Percentiles rank a stretch among this genome's conserved stretches.
Conservation (phyloP, 1,140 invertebrate genomes). For the Cotesia vestalis region DNA sequence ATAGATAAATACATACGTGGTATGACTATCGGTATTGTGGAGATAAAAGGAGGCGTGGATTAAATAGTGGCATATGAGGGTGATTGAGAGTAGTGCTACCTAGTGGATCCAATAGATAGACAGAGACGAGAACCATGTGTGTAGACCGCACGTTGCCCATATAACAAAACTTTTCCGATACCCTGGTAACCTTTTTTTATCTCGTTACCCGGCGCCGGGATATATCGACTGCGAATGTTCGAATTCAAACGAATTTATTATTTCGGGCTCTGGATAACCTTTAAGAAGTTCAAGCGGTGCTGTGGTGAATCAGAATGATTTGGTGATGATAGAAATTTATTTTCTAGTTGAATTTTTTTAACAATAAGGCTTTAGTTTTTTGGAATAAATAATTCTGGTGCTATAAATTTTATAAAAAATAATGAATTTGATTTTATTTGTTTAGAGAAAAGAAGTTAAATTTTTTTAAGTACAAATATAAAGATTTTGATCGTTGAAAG, state of each 20-base stretch:
- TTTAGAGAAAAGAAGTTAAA: no score
- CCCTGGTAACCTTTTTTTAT: slow-evolving; percentile 8
- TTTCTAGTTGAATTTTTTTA: no score
- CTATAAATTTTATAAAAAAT: no score
- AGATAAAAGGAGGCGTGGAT: no score
- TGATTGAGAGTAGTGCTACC: slow-evolving; percentile 10
- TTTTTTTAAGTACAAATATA: no score
- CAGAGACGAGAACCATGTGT: slow-evolving; percentile 5
- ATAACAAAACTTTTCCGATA: slow-evolving; percentile 27
- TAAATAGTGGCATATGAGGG: not conserved
- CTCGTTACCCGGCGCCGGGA: not conserved
- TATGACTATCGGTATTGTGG: not conserved
- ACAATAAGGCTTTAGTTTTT: no score
- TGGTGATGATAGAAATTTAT: no score
- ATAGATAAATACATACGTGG: not conserved
- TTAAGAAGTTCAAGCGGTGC: not conserved
- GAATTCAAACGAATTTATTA: slow-evolving; percentile 6
- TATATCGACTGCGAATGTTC: slow-evolving; percentile 9
- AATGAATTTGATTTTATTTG: no score
- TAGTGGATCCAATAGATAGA: no score
- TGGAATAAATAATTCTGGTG: no score
- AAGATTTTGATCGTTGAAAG: no score
- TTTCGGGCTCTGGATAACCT: not conserved
- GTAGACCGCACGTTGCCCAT: slow-evolving; percentile 21
- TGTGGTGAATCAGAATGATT: no score